phyloP scores from a whole-genome alignment of 2,113 vertebrate genomes.

The Gadus macrocephalus region DNA sequence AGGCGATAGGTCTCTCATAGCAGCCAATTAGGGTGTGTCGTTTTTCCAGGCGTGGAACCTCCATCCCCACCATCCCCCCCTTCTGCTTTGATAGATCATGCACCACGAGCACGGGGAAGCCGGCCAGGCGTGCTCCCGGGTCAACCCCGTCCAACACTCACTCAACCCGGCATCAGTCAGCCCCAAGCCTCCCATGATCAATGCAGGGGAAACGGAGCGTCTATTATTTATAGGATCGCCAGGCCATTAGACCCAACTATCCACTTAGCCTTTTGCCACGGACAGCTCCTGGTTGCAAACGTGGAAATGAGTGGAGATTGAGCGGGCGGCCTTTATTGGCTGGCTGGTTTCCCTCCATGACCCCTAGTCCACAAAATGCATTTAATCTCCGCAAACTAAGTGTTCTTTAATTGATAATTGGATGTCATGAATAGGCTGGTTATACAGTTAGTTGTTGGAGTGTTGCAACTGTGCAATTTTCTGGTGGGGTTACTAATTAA shows the following conservation, averaged over 20 bases:
- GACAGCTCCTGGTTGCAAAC: slow-evolving; percentile 60
- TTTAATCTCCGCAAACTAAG: too few relatives aligned
- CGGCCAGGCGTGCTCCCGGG: slow-evolving; percentile 57
- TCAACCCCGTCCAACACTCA: slow-evolving; percentile 51
- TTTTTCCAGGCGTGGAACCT: slow-evolving; percentile 30
- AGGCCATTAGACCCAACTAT: slow-evolving; percentile 65
- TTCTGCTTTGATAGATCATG: slow-evolving; percentile 63
- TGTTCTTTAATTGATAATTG: too few relatives aligned
- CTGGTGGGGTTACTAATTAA: too few relatives aligned
- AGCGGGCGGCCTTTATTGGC: slow-evolving; percentile 39
- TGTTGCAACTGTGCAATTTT: too few relatives aligned
- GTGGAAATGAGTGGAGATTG: slow-evolving; percentile 55
- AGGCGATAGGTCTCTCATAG: slow-evolving; percentile 61
- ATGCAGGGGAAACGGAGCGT: slow-evolving; percentile 62
- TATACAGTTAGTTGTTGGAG: too few relatives aligned
- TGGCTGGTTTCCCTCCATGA: slow-evolving; percentile 46
- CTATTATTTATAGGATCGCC: slow-evolving; percentile 71
- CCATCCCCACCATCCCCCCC: slow-evolving; percentile 25
- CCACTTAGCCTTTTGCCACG: slow-evolving; percentile 67
- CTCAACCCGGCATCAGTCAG: slow-evolving; percentile 35
- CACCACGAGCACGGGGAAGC: slow-evolving; percentile 46
- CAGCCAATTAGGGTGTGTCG: slow-evolving; percentile 71
- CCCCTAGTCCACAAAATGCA: background rate
- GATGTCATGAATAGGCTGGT: too few relatives aligned
- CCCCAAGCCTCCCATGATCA: slow-evolving; percentile 59